These are phyloP conservation scores for Neolamprologus toae DNA, from an alignment of 2,113 vertebrate species.

Conservation along the genomic window DNA sequence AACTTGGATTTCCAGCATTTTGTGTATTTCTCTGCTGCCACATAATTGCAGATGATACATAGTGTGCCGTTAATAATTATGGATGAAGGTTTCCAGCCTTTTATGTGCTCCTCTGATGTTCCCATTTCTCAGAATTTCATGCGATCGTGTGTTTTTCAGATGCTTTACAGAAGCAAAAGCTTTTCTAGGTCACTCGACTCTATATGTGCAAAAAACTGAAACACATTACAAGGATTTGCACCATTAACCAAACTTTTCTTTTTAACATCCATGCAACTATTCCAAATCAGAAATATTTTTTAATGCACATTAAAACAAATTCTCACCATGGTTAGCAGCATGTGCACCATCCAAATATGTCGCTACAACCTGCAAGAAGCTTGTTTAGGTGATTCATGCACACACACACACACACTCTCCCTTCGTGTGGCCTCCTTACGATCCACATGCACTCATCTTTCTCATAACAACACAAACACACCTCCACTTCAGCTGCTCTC, in stretches of 20 bases:
- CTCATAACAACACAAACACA: neutral
- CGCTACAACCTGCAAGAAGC: neutral
- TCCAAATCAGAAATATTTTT: neutral
- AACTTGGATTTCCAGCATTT: neutral
- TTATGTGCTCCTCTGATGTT: neutral
- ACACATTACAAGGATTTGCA: neutral
- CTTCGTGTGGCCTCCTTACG: neutral
- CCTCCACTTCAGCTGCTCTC: neutral
- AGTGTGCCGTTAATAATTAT: neutral
- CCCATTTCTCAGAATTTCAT: neutral
- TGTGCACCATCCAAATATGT: neutral
- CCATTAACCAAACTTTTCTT: neutral
- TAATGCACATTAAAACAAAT: neutral
- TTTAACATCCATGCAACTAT: neutral
- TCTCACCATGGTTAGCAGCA: neutral
- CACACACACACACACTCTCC: neutral
- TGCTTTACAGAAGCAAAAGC: neutral
- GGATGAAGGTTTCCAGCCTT: neutral
- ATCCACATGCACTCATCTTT: neutral
- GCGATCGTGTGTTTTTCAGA: fast-evolving
- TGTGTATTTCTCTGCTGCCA: neutral
- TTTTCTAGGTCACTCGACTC: neutral
- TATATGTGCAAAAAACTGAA: neutral
- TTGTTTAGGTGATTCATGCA: neutral
- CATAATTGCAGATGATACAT: neutral